Base-by-base conservation (phyloP, 2,888 invertebrate species). In the Philereme transversata region DNA sequence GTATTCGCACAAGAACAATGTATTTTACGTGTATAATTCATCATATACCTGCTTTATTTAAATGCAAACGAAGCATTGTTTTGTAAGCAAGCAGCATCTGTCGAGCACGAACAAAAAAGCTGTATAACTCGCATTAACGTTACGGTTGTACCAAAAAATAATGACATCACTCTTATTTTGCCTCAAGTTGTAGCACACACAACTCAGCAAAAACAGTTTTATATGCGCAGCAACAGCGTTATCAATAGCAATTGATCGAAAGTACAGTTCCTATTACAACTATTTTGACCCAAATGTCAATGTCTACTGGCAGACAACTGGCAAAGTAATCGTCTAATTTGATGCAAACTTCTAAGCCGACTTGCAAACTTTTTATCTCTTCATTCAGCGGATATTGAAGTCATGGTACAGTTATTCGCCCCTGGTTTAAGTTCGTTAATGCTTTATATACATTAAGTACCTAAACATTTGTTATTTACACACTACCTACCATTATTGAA, bases 131-230 rank as follows among this genome's bases (percentile, higher is more conserved):
- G 71, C 83, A 84, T 85, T 83, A 86, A 80, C 80, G 76, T 83
- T 79, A 76, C 82, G 61, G 36, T 45, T 38, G 78, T 74, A 72
- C 71, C 72, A 86, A 87, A 88, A 88, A 90, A 83, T 75, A 73
- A 86, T 89, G 86, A 88, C 86, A 86, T 87, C 90, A 88, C 78
- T 76, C 73, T 81, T 77, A 77, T 78, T 82, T 81, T 71, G 75
- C 69, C 69, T 75, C 66, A 65, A 77, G 35, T 10, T 38, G 35
- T 74, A 66, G 55, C 62, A 57, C 61, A 68, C 63, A 69, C 67
- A 83, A 47, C 79, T 71, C 74, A 77, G 55, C 63, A 76, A 75
- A 71, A 82, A 43, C 79, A 71, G 74, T 77, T 57, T 63, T 77
- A 75, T 62, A 70, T 70, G 74, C 73, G 71, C 74, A 72, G 77